A percentile compares a stretch with the other conserved stretches of the same genome.
Evolutionary conservation across 2,888 invertebrate genomes (phyloP).

Genomic region (Cordilura impudica): DNA sequence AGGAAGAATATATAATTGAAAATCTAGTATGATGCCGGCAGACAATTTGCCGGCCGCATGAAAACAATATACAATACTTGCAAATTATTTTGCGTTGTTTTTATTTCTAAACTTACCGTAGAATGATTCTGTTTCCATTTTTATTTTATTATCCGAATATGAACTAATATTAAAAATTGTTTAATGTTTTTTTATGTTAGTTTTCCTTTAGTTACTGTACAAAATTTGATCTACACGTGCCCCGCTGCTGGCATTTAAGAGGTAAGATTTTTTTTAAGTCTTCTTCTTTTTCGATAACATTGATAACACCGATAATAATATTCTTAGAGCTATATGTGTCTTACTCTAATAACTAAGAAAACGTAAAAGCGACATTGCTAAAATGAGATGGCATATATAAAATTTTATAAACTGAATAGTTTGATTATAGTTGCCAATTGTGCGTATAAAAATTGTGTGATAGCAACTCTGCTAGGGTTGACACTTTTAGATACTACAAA

Average conservation of each 20-base stretch:
- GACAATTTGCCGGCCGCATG: slow-evolving; percentile 47
- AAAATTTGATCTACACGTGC: slow-evolving; percentile 62
- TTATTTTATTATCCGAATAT: slow-evolving; percentile 8
- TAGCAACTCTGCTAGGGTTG: too few species aligned
- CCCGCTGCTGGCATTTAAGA: slow-evolving; percentile 5
- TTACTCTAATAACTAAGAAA: too few species aligned
- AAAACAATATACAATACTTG: background rate
- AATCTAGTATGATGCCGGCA: slow-evolving; percentile 45
- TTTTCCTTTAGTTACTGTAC: slow-evolving; percentile 32
- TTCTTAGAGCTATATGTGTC: too few species aligned
- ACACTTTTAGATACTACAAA: too few species aligned
- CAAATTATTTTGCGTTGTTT: background rate
- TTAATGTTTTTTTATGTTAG: slow-evolving; percentile 30
- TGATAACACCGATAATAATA: too few species aligned
- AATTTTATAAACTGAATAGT: too few species aligned
- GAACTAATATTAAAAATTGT: background rate
- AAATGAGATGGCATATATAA: too few species aligned
- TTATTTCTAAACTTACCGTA: slow-evolving; percentile 82
- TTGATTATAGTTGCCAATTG: too few species aligned
- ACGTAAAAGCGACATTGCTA: too few species aligned
- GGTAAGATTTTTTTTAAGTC: too few species aligned
- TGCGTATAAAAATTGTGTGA: too few species aligned
- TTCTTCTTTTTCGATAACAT: too few species aligned
- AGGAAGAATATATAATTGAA: slow-evolving; percentile 42
- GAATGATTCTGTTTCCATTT: slow-evolving; percentile 91